A percentile compares a stretch with the other conserved stretches of the same genome.
Conservation (phyloP, 2,797 vertebrate species). For the Arctocebus calabarensis region DNA sequence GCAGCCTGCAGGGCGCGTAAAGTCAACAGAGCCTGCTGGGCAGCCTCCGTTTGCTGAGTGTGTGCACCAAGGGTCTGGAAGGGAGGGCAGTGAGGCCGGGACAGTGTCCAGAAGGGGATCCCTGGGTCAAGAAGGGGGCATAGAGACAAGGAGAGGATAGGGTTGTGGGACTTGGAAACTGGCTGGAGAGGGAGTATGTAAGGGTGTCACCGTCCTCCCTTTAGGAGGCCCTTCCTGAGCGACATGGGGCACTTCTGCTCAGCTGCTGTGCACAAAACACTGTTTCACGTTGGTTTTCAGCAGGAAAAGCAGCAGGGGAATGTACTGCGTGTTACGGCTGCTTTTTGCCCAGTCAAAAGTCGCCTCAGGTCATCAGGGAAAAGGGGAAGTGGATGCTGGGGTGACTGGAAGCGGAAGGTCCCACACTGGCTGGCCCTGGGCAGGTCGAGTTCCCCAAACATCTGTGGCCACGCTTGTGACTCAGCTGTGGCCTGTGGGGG, state of each 20-base stretch:
- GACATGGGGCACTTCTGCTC: background rate
- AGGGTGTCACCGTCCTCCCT: accelerated
- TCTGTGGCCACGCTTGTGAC: accelerated
- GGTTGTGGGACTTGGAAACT: background rate
- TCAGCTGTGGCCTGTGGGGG: background rate
- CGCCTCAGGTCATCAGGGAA: background rate
- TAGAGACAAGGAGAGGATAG: background rate
- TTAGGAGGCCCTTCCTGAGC: background rate
- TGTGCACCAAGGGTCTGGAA: background rate
- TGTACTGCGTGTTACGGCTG: background rate
- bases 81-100: background rate
- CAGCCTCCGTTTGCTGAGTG: background rate
- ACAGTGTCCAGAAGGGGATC: no score
- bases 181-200: background rate
- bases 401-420: background rate
- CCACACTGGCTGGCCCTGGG: background rate
- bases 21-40: background rate
- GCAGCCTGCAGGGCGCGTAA: background rate
- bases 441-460: background rate
- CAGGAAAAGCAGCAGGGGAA: background rate
- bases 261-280: background rate
- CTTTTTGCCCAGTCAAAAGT: background rate
- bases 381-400: accelerated
- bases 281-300: background rate
- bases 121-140: background rate